A percentile compares a stretch with the other conserved stretches of the same genome.
Evolutionary conservation across 2,888 invertebrate genomes (phyloP).

Genomic region (Hypselothyrea guttata): DNA sequence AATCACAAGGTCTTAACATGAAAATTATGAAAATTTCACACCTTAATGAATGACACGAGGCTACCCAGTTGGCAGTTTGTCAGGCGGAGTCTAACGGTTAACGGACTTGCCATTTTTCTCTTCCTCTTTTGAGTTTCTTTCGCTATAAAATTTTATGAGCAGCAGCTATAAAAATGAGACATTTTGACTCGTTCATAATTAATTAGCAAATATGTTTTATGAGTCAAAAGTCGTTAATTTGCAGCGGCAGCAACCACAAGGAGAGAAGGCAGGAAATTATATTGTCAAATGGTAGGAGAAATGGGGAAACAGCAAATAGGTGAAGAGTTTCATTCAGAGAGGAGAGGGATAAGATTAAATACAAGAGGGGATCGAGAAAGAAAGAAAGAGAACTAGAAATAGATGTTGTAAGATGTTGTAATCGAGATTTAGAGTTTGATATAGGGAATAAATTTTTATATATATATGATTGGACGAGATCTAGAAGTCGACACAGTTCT

Average conservation of each 20-base stretch:
- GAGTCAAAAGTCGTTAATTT: constrained; percentile 41
- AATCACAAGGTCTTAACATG: constrained; percentile 28
- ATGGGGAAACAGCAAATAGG: no score
- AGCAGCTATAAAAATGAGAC: constrained; percentile 42
- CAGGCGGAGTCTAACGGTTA: constrained; percentile 25
- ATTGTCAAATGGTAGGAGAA: no score
- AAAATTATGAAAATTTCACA: constrained; percentile 56
- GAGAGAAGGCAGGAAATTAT: neutral
- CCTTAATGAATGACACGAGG: constrained; percentile 41
- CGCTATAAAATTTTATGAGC: constrained; percentile 54
- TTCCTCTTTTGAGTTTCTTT: constrained; percentile 35
- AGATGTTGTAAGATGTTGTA: no score
- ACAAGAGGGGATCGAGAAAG: no score
- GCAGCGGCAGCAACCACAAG: constrained; percentile 6
- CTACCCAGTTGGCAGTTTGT: constrained; percentile 23
- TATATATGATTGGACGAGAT: no score
- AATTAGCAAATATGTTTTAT: constrained; percentile 62
- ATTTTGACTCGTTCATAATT: constrained; percentile 47
- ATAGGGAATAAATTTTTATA: no score
- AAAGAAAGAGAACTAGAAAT: no score
- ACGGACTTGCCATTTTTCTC: constrained; percentile 20
- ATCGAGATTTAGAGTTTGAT: no score
- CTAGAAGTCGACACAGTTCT: no score
- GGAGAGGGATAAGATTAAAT: no score
- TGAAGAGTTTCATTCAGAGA: no score